phyloP scores from a whole-genome alignment of 2,113 vertebrate species.

The Nothoprocta pentlandii region DNA sequence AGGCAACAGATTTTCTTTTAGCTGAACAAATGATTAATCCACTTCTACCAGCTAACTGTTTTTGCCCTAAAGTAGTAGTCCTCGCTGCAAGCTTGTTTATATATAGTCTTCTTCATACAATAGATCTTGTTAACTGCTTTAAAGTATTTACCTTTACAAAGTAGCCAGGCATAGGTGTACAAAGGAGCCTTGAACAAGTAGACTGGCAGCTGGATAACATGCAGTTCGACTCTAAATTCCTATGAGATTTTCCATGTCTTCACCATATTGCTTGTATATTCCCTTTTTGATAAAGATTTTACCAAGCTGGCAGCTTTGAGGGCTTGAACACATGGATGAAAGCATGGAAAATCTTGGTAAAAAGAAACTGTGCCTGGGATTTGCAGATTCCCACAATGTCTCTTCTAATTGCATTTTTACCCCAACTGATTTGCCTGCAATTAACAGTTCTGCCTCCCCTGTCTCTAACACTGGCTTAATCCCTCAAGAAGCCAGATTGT shows the following conservation, averaged over 20 bases:
- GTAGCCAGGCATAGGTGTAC: neutral
- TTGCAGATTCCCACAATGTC: conserved; percentile 1
- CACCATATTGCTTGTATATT: conserved; percentile 14
- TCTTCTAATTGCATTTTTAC: conserved; percentile 47
- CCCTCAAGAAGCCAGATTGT: conserved; percentile 31
- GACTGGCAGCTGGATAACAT: neutral
- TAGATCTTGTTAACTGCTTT: neutral
- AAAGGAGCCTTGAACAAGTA: neutral
- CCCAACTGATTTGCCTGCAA: conserved; percentile 41
- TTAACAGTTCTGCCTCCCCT: conserved; percentile 43
- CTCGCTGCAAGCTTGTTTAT: neutral
- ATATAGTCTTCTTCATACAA: neutral
- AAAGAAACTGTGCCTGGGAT: conserved; percentile 1
- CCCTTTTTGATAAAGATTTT: conserved; percentile 7
- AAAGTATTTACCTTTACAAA: neutral
- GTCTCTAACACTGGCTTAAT: conserved; percentile 32
- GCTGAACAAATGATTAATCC: neutral
- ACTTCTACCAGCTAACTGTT: neutral
- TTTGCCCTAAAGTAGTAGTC: neutral
- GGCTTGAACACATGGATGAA: neutral
- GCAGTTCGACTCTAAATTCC: conserved; percentile 1
- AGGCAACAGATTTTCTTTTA: neutral
- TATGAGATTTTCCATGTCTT: neutral
- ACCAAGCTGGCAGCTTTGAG: conserved; percentile 35
- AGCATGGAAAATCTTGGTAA: conserved; percentile 7